Evolutionary conservation across 92 coral and sea anemone species (phyloP), one percentile per base, ranked within the genome.

Genomic region (Actinernus sp.): DNA sequence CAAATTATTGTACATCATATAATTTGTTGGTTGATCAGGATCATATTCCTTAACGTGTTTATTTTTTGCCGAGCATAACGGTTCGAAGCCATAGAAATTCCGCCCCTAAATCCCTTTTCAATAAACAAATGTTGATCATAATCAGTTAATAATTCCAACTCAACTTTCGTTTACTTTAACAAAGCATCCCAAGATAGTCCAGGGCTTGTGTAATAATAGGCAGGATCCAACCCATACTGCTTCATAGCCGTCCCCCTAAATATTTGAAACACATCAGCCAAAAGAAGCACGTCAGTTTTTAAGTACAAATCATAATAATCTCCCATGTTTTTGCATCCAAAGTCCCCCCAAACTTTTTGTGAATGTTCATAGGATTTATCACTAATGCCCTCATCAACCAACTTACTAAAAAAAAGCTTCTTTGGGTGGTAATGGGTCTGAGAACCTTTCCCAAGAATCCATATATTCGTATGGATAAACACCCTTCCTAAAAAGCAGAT

Each of bases 381-480:
- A 9, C 34, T 27, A 18, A 68, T 68, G 23, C 26, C 48, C 34
- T 34, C 37, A 26, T 36, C 76, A 20, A 12, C 31, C 14, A 47
- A 0, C 2, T 29, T 21, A 29, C 34, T 18, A 24, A 50, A 66
- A 26, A 28, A 51, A 33, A 9, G 14, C 50, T 17, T 49, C 49
- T 33, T 66, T 49, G 2, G 48, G 73, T 8, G 61, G 74, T 6
- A 50, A 47, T 5, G 72, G 6, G 21, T 49, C 44, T 14, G 0
- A 4, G 17, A 63, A 63, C 1, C 55, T 25, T 0, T 32, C 61
- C 74, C 58, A 34, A 1, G 49, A 32, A 31, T 19, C 74, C 52
- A 66, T 66, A 33, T 20, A 66, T 44, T 66, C 73, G 43, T 50
- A 65, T n/a, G 61, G 73, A 28, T 65, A 65, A 23, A 65, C 73